Evolutionary conservation across 2,797 vertebrate species (phyloP), one percentile per base, ranked within the genome.

Genomic region (Smutsia gigantea): DNA sequence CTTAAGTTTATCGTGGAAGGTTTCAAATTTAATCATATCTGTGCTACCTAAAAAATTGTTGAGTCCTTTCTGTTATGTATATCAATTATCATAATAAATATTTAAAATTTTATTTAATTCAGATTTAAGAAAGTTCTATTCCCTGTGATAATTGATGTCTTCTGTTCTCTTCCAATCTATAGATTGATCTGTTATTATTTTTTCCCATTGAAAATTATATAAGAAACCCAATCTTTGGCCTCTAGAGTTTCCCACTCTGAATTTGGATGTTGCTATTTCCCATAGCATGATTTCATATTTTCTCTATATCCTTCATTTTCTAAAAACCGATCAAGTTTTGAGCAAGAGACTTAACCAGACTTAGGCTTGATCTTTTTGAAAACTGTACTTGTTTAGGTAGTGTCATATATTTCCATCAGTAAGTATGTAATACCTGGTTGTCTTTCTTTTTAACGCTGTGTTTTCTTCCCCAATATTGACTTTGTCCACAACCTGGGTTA

Each of bases 311-410:
- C 34, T 91, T 87, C 1, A 87, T 85, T 94, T 87, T 78, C 31
- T 78, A 83, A 87, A 94, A 75, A 57, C 46, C 89, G 18, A 46
- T 12, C 39, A 91, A 18, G n/a, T 55, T 95, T 94, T 57, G 7
- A 55, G 53, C 25, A 82, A 61, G 19, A 93, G 11, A 34, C 34
- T 89, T 61, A 75, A 89, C 81, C 15, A 83, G 23, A 90, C 71
- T 84, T 34, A 59, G 2, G 6, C 46, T 92, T 93, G 25, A 84
- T 69, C 7, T 77, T 87, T 72, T 87, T 87, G 49, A 71, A 42
- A 63, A 61, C 39, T 39, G 13, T 61, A 61, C 2, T 61, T 89
- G 8, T 68, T 93, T 89, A 84, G 34, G 4, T 85, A 1, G 17
- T 91, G 14, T 17, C 2, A 11, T 27, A 5, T 53, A 39, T 15